These are phyloP conservation scores for Anoplopoma fimbria DNA, from an alignment of 2,113 vertebrate species.

Conservation along the genomic window DNA sequence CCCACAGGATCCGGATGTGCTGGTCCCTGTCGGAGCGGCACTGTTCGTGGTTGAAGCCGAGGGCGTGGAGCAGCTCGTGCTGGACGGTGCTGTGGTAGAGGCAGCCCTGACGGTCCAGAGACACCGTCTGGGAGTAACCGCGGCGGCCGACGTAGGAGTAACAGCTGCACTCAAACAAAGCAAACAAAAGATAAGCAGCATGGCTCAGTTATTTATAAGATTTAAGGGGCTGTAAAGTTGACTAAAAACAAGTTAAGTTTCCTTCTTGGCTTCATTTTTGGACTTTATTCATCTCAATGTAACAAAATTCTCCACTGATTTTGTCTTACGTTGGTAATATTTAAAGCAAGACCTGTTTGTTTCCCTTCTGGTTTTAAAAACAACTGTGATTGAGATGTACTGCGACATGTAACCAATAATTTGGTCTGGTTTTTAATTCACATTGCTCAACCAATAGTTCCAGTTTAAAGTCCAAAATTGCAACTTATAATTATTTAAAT, in stretches of 20 bases:
- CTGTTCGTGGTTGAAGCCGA: conserved; percentile 85
- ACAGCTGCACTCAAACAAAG: conserved; percentile 60
- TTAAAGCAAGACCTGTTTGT: background rate
- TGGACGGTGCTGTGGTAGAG: conserved; percentile 75
- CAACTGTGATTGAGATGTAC: background rate
- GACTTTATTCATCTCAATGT: background rate
- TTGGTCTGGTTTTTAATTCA: no score
- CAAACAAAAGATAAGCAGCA: background rate
- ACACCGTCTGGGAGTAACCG: conserved; percentile 71
- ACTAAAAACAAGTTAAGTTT: no score
- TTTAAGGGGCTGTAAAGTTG: background rate
- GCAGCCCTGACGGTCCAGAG: conserved; percentile 73
- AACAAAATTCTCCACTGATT: background rate
- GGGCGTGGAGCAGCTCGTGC: conserved; percentile 81
- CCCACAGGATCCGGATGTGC: conserved; percentile 74
- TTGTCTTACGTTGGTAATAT: background rate
- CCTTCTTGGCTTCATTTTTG: background rate
- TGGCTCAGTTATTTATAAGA: background rate
- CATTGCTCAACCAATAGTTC: no score
- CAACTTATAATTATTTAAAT: background rate
- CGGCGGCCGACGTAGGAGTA: conserved; percentile 76
- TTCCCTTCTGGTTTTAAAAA: background rate
- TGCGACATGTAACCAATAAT: background rate
- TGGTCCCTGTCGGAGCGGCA: conserved; percentile 80
- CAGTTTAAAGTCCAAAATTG: background rate